Conservation (phyloP, 92 coral and sea anemone genomes). For the Montipora capitata region DNA sequence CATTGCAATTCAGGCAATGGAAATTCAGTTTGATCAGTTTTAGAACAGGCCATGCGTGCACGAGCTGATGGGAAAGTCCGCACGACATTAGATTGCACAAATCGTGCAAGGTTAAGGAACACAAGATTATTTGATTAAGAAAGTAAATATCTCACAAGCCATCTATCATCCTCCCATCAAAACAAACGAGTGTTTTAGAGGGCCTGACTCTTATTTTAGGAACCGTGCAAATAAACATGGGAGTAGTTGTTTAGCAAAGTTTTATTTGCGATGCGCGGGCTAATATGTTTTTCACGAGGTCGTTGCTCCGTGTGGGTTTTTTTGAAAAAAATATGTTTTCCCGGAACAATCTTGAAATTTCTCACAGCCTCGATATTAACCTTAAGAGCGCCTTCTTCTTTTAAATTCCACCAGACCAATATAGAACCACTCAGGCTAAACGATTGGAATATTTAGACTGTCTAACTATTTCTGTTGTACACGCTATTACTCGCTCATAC, state of each 20-base stretch:
- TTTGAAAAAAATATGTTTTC: neutral
- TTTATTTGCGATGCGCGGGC: neutral
- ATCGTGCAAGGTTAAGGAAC: neutral
- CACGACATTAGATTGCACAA: neutral
- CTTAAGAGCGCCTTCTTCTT: neutral
- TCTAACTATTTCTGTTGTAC: no score
- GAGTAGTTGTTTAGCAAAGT: neutral
- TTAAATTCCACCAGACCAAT: neutral
- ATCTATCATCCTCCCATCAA: constrained; percentile 34
- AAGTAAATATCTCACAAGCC: constrained; percentile 23
- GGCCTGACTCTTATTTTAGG: constrained; percentile 7
- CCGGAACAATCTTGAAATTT: neutral
- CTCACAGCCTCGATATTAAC: neutral
- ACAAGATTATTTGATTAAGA: neutral
- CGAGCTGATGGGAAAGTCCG: neutral
- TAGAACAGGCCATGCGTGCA: no score
- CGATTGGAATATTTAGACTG: neutral
- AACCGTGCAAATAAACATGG: constrained; percentile 22
- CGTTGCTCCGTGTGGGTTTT: neutral
- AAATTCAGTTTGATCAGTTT: no score
- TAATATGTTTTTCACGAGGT: neutral
- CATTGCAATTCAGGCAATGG: no score
- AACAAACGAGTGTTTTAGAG: constrained; percentile 42
- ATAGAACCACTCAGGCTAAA: neutral
- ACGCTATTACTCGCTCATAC: neutral